phyloP scores from a whole-genome alignment of 1,140 invertebrate species.

The Adelges cooleyi region DNA sequence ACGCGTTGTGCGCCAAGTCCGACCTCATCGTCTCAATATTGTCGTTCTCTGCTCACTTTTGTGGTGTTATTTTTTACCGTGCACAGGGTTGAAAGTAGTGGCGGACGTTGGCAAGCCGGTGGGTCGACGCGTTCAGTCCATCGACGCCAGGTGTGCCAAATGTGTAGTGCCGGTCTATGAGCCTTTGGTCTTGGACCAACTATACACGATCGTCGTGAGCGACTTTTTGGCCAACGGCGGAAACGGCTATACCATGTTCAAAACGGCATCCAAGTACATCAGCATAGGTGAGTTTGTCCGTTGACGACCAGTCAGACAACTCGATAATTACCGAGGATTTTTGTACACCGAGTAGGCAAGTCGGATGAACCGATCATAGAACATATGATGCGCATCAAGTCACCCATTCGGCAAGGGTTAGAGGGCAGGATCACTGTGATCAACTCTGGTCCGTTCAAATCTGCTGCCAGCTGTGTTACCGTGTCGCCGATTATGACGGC shows the following conservation, averaged over 20 bases:
- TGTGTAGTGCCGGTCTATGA: conserved; percentile 43
- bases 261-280: not conserved
- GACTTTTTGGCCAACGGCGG: conserved; percentile 46
- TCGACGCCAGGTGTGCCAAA: conserved; percentile 41
- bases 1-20: too few relatives aligned
- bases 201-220: conserved; percentile 42
- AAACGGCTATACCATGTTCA: conserved; percentile 39
- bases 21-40: too few relatives aligned
- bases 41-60: too few relatives aligned
- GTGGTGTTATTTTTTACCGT: too few relatives aligned
- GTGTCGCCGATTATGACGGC: too few relatives aligned
- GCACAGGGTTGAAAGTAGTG: conserved; percentile 38
- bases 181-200: conserved; percentile 34
- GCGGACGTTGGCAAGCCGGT: conserved; percentile 44
- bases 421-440: not conserved
- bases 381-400: not conserved
- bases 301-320: not conserved
- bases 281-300: not conserved
- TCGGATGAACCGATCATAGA: not conserved
- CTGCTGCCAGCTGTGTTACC: not conserved
- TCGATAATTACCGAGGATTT: too few relatives aligned
- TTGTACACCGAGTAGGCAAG: not conserved
- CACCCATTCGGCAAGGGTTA: not conserved
- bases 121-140: conserved; percentile 42
- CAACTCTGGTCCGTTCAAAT: not conserved